These are phyloP conservation scores for Tholera decimalis DNA, from an alignment of 2,888 invertebrate species.

Conservation along the genomic window DNA sequence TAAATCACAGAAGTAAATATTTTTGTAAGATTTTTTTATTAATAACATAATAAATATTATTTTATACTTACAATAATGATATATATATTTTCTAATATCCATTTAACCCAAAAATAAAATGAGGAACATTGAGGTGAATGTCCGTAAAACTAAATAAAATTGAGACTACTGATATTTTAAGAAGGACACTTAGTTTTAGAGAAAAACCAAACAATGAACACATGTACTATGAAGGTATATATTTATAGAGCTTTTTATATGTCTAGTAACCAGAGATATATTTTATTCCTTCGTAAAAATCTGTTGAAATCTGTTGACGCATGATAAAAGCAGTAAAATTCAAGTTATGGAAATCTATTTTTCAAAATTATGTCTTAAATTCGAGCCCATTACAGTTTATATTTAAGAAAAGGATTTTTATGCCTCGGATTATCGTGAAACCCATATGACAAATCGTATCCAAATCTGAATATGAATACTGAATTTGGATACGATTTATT, in stretches of 20 bases:
- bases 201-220: constrained; percentile 42
- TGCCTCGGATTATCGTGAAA: too few relatives aligned
- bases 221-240: constrained; percentile 31
- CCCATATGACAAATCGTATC: too few relatives aligned
- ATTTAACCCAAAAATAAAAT: constrained; percentile 16
- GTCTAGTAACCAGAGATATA: constrained; percentile 2
- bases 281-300: constrained; percentile 34
- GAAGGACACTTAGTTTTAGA: constrained; percentile 69
- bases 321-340: too few relatives aligned
- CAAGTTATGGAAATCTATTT: too few relatives aligned
- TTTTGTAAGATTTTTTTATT: background rate
- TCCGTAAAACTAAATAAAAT: constrained; percentile 26
- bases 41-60: constrained; percentile 20
- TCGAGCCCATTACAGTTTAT: too few relatives aligned
- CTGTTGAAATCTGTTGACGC: too few relatives aligned
- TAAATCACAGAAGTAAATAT: constrained; percentile 22
- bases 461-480: too few relatives aligned
- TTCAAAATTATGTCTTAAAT: too few relatives aligned
- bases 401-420: too few relatives aligned
- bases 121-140: constrained; percentile 2
- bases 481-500: too few relatives aligned
- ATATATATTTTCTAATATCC: constrained; percentile 16
- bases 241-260: constrained; percentile 18
- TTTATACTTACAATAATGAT: constrained; percentile 4
- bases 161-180: constrained; percentile 55